Percentiles rank a stretch among this genome's conserved stretches.
Conservation (phyloP, 1,140 invertebrate genomes). For the Olivierus martensii region DNA sequence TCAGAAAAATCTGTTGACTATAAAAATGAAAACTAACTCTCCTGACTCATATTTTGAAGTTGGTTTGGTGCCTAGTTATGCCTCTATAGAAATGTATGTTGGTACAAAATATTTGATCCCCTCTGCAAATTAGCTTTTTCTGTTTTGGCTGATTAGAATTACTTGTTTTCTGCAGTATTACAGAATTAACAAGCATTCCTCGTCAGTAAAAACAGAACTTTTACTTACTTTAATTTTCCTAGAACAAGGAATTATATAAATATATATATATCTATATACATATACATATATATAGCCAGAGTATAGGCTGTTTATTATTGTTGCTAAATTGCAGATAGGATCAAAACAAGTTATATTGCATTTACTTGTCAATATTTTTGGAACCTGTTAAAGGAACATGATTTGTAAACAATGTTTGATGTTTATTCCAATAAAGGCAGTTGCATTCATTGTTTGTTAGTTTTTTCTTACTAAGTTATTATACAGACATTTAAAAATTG, state of each 20-base stretch:
- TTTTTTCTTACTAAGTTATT: not conserved
- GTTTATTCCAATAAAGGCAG: slow-evolving; percentile 20
- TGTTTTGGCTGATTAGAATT: slow-evolving; percentile 3
- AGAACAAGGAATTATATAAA: not conserved
- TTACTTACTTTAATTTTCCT: not conserved
- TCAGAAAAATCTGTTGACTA: slow-evolving; percentile 13
- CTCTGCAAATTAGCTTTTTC: slow-evolving; percentile 9
- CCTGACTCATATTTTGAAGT: slow-evolving; percentile 14
- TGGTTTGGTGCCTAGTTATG: slow-evolving; percentile 18
- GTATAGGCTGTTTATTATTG: not conserved
- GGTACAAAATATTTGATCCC: slow-evolving; percentile 17
- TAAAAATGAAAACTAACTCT: slow-evolving; percentile 12
- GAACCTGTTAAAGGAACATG: slow-evolving; percentile 15
- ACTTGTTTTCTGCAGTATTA: slow-evolving; percentile 5
- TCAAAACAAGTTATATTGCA: slow-evolving; percentile 3
- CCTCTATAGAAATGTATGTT: slow-evolving; percentile 13
- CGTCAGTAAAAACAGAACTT: not conserved
- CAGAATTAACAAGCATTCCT: slow-evolving; percentile 10
- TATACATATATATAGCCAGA: not conserved
- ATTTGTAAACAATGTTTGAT: slow-evolving; percentile 19
- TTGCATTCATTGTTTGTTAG: slow-evolving; percentile 11
- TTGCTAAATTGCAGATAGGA: not conserved
- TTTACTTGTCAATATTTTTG: slow-evolving; percentile 20
- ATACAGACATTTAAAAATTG: too few species aligned
- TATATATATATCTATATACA: not conserved